Base-by-base conservation (phyloP, 1,140 invertebrate genomes). In the Drosophila miranda region DNA sequence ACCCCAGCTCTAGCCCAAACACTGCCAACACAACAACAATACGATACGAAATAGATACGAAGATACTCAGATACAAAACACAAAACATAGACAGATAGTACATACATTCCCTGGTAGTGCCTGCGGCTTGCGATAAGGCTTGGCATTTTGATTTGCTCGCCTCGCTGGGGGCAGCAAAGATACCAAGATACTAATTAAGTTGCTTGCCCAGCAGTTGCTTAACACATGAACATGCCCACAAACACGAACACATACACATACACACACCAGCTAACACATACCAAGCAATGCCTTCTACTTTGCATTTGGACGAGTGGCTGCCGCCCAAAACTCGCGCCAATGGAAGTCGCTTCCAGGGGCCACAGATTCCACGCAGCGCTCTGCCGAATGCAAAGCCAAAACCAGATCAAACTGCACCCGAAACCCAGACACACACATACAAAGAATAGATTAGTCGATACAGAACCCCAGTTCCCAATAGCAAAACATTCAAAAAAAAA, bases 81-180 rank as follows among this genome's bases (percentile, higher is more conserved):
- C 23, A 11, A 67, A 23, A 67, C 19, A 34, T 3, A 46, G 19
- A 45, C 19, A 11, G 34, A 38, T 26, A 26, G 23, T 26, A 26
- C 23, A 26, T 42, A 73, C 21, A 71, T 16, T 38, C 50, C 72
- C 44, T 66, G 72, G 66, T 75, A 67, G 48, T 75, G 66, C 55
- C 77, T 55, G 54, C 59, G 67, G 57, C 66, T 80, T 60, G 66
- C 52, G 77, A 80, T 75, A 66, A 75, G 66, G 59, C 71, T 80
- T 80, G 71, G 66, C 77, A 80, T 72, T 71, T 56, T 75, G 71
- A 80, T 82, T 82, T 69, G 78, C 78, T 81, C 61, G 69, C 54
- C 68, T 73, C 68, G 55, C 64, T 68, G 64, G 30, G 13, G 54
- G 54, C 54, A 61, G 53, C 59, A 26, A 16, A 55, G 14, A 19